These are phyloP conservation scores for Homarus americanus DNA, from an alignment of 1,140 invertebrate genomes.

Conservation along the genomic window DNA sequence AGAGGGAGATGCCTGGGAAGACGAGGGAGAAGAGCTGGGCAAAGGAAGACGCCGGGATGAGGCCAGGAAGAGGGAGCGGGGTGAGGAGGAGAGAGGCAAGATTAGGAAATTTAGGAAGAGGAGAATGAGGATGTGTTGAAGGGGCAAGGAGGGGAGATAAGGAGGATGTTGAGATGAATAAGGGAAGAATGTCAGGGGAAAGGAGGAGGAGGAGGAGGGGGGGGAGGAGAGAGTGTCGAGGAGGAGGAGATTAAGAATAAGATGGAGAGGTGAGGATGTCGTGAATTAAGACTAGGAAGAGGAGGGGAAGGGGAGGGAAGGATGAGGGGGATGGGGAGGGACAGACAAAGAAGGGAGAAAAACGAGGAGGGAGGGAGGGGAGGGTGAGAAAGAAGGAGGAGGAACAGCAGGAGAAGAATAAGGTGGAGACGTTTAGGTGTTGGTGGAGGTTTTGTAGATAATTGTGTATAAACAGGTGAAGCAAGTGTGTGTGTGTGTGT, in stretches of 20 bases:
- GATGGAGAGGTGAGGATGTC: not conserved
- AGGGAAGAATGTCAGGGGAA: not conserved
- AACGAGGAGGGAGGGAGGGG: not conserved
- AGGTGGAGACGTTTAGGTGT: not conserved
- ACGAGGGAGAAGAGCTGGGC: constrained; percentile 30
- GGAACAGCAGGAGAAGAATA: constrained; percentile 9
- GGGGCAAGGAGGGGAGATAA: not conserved
- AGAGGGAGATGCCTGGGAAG: not conserved
- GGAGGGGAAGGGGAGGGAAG: not conserved
- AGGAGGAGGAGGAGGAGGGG: constrained; percentile 13
- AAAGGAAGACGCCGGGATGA: not conserved
- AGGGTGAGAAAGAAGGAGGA: constrained; percentile 20
- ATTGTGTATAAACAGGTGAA: not conserved
- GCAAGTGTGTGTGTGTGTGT: no score
- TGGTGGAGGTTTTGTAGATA: not conserved
- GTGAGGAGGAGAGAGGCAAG: not conserved
- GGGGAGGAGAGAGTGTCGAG: no score
- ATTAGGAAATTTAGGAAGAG: not conserved
- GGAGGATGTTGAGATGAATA: not conserved
- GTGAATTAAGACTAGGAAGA: no score
- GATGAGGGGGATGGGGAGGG: not conserved
- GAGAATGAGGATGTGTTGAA: not conserved
- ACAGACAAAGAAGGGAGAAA: not conserved
- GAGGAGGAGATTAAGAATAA: not conserved
- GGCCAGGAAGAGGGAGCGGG: constrained; percentile 2